Evolutionary conservation across 2,888 invertebrate genomes (phyloP).

Genomic region (Drosophila leonis): DNA sequence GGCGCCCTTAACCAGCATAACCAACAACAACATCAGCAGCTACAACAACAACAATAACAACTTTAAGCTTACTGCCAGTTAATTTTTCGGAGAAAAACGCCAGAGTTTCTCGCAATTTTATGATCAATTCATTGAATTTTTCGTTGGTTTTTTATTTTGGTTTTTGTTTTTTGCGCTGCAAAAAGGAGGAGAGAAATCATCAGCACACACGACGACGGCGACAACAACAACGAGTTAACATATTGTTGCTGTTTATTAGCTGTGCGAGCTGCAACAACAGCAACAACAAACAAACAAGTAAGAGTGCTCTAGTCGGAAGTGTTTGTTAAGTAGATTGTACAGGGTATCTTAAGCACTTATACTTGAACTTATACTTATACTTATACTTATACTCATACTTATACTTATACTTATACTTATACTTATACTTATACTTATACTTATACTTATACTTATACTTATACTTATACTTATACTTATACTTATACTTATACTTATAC

Average conservation of each 20-base stretch:
- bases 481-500: conserved; percentile 7
- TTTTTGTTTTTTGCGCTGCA: conserved; percentile 35
- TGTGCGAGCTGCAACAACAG: conserved; percentile 20
- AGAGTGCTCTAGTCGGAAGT: not conserved
- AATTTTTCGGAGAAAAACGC: conserved; percentile 82
- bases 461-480: conserved; percentile 7
- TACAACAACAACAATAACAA: conserved; percentile 18
- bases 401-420: conserved; percentile 6
- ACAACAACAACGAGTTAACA: conserved; percentile 16
- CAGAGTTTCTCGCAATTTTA: conserved; percentile 83
- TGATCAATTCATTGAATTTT: conserved; percentile 84
- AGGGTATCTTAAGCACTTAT: not conserved
- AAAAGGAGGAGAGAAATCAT: conserved; percentile 25
- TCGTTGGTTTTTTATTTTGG: conserved; percentile 29
- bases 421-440: conserved; percentile 7
- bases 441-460: conserved; percentile 7
- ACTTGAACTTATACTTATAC: conserved; percentile 1
- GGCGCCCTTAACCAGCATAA: conserved; percentile 51
- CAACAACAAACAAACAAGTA: conserved; percentile 23
- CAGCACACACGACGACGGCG: conserved; percentile 12
- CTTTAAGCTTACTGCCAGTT: conserved; percentile 54
- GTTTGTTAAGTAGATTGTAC: not conserved
- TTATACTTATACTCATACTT: conserved; percentile 2
- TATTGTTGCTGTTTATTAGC: conserved; percentile 33
- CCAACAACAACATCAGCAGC: conserved; percentile 23